Percentiles rank a stretch among this genome's conserved stretches.
These are phyloP conservation scores for Megalonaias nervosa DNA, from an alignment of 1,140 invertebrate species.

Conservation along the genomic window DNA sequence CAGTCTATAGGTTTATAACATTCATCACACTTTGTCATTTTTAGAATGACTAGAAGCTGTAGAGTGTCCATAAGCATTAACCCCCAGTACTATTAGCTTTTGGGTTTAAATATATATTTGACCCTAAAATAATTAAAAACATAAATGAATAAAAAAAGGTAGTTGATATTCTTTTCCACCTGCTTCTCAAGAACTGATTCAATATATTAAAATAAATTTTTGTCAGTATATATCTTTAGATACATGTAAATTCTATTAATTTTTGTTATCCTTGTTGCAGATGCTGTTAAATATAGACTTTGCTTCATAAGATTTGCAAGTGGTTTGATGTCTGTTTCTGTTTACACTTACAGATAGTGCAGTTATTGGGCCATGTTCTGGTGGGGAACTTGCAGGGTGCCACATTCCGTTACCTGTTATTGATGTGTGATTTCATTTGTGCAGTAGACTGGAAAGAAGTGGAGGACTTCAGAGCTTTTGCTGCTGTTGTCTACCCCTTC, in stretches of 20 bases:
- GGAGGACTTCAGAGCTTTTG: slow-evolving; percentile 67
- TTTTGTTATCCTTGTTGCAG: neutral
- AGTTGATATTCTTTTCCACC: neutral
- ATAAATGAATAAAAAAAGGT: no score
- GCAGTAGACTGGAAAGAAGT: slow-evolving; percentile 65
- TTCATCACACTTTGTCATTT: no score
- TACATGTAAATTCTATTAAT: slow-evolving; percentile 1
- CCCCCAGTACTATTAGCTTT: no score
- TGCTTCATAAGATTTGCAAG: neutral
- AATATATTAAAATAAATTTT: neutral
- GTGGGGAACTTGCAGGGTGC: slow-evolving; percentile 67
- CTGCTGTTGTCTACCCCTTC: slow-evolving; percentile 65
- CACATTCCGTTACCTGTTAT: slow-evolving; percentile 62
- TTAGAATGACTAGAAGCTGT: no score
- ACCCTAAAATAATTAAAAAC: no score
- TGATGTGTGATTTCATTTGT: slow-evolving; percentile 64
- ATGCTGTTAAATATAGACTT: neutral
- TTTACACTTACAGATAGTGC: slow-evolving; percentile 55
- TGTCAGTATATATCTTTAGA: neutral
- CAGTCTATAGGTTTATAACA: no score
- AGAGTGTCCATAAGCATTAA: no score
- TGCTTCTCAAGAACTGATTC: neutral
- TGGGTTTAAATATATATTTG: no score
- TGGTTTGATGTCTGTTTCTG: neutral
- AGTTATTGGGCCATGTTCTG: slow-evolving; percentile 62